Evolutionary conservation across 2,888 invertebrate species (phyloP).

Genomic region (Gryllus longicercus): DNA sequence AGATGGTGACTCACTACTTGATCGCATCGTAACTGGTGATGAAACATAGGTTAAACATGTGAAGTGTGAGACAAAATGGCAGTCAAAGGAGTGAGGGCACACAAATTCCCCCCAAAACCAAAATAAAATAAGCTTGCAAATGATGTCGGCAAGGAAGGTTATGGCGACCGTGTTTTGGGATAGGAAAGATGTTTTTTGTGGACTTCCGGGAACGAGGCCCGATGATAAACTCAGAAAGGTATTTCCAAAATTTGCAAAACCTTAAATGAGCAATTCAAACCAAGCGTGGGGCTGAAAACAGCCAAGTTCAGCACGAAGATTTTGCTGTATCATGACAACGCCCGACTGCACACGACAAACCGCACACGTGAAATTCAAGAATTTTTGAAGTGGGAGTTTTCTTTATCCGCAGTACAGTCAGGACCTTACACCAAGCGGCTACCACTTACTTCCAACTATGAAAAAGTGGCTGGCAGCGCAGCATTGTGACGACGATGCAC

Average conservation of each 20-base stretch:
- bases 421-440: not conserved
- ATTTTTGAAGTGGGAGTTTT: not conserved
- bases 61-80: not conserved
- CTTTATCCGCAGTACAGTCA: not conserved
- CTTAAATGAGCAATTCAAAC: too few species aligned
- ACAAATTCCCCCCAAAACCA: not conserved
- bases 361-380: constrained; percentile 27
- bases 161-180: too few species aligned
- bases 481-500: too few species aligned
- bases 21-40: not conserved
- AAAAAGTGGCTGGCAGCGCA: too few species aligned
- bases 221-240: too few species aligned
- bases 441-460: not conserved
- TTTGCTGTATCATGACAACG: not conserved
- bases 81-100: not conserved
- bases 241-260: too few species aligned
- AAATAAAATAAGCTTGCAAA: too few species aligned
- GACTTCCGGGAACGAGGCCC: too few species aligned
- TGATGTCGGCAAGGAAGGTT: too few species aligned
- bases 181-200: too few species aligned
- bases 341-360: constrained; percentile 35
- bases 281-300: too few species aligned
- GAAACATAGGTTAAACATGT: not conserved
- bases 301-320: too few species aligned
- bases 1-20: not conserved